These are phyloP conservation scores for Grantiella picta DNA, from an alignment of 2,113 vertebrate genomes.

Conservation along the genomic window DNA sequence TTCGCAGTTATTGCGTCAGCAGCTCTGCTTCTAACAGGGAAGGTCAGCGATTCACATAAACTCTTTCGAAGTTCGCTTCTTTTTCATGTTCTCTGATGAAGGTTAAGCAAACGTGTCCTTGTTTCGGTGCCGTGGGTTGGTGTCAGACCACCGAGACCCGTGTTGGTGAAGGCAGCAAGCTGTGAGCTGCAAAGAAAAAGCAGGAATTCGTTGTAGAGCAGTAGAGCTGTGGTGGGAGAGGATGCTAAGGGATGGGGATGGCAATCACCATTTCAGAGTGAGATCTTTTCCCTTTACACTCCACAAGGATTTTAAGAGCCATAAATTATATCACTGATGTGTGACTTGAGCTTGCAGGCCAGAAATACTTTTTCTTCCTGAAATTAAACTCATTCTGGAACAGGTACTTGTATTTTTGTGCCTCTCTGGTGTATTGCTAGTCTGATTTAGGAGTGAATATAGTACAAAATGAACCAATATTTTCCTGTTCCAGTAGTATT, in stretches of 20 bases:
- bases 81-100: background rate
- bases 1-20: background rate
- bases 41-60: background rate
- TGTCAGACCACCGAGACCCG: background rate
- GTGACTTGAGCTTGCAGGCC: background rate
- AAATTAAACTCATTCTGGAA: background rate
- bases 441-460: background rate
- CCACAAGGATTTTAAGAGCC: background rate
- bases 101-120: background rate
- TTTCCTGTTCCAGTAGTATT: background rate
- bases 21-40: background rate
- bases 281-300: background rate
- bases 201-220: fast-evolving
- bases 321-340: background rate
- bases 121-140: background rate
- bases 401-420: background rate
- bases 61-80: background rate
- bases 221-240: background rate
- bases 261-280: background rate
- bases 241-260: background rate
- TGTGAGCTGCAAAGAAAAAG: background rate
- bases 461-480: background rate
- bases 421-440: background rate
- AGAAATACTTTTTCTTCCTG: background rate
- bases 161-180: background rate